A percentile compares a stretch with the other conserved stretches of the same genome.
Evolutionary conservation across 2,888 invertebrate species (phyloP).

Genomic region (Stenolophus ochropezus): DNA sequence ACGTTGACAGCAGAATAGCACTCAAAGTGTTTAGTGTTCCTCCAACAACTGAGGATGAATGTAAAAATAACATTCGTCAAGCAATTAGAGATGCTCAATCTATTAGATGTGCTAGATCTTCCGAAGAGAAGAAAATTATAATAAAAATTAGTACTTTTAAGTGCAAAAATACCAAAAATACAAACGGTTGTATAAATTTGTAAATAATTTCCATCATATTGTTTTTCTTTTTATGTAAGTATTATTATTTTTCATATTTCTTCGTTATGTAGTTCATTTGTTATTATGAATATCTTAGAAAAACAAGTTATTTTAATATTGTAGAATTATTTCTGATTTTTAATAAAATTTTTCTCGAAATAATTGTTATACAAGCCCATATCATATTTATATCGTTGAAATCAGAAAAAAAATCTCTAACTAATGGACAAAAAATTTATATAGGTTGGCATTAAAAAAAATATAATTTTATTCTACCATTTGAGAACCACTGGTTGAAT

Average conservation of each 20-base stretch:
- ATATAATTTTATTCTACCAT: too few relatives aligned
- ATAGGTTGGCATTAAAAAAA: too few relatives aligned
- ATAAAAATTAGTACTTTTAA: background rate
- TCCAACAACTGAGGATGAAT: background rate
- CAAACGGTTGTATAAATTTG: background rate
- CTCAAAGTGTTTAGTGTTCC: conserved; percentile 3
- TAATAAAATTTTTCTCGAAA: too few relatives aligned
- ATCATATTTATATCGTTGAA: too few relatives aligned
- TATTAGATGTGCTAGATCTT: background rate
- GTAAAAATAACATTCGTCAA: conserved; percentile 4
- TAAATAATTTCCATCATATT: background rate
- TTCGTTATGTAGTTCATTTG: background rate
- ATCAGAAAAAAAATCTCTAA: too few relatives aligned
- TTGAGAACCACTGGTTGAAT: too few relatives aligned
- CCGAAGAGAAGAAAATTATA: background rate
- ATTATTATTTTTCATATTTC: background rate
- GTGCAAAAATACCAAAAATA: background rate
- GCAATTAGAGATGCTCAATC: background rate
- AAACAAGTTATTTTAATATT: too few relatives aligned
- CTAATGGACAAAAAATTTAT: too few relatives aligned
- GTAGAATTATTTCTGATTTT: too few relatives aligned
- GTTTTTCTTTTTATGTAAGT: background rate
- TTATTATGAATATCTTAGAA: too few relatives aligned
- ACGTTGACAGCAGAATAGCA: too few relatives aligned
- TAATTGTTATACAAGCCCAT: too few relatives aligned